Conservation (phyloP, 2,888 invertebrate genomes). For the Priapulus caudatus region DNA sequence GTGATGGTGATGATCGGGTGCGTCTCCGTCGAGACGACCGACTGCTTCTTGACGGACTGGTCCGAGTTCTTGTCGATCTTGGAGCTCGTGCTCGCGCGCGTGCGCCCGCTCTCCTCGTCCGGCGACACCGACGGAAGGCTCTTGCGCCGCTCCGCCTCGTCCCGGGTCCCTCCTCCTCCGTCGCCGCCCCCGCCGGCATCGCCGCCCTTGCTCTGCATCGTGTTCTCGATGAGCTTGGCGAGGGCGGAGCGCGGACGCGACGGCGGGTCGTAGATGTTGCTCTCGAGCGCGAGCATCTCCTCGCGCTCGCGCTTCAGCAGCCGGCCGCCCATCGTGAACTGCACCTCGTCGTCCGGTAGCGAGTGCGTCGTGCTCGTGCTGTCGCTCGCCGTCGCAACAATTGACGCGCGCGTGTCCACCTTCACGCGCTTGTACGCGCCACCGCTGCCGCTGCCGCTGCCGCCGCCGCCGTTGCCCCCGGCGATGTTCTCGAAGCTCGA, state of each 20-base stretch:
- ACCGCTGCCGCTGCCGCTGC: too few species aligned
- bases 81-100: not conserved
- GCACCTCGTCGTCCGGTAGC: not conserved
- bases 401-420: too few species aligned
- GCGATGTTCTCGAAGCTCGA: too few species aligned
- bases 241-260: conserved; percentile 27
- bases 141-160: conserved; percentile 71
- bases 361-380: not conserved
- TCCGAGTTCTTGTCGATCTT: not conserved
- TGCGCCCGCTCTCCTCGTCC: not conserved
- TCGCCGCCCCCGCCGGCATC: conserved; percentile 56
- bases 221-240: conserved; percentile 23
- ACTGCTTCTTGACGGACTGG: not conserved
- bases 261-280: conserved; percentile 13
- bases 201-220: conserved; percentile 39
- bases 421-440: too few species aligned
- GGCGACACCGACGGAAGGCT: conserved; percentile 77
- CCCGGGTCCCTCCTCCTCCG: not conserved
- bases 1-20: conserved; percentile 95
- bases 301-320: not conserved
- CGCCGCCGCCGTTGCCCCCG: too few species aligned
- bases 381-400: not conserved
- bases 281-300: not conserved
- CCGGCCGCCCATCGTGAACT: not conserved
- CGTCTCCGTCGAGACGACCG: conserved; percentile 32